These are phyloP conservation scores for Burhinus bistriatus DNA, from an alignment of 2,113 vertebrate genomes.

Conservation along the genomic window DNA sequence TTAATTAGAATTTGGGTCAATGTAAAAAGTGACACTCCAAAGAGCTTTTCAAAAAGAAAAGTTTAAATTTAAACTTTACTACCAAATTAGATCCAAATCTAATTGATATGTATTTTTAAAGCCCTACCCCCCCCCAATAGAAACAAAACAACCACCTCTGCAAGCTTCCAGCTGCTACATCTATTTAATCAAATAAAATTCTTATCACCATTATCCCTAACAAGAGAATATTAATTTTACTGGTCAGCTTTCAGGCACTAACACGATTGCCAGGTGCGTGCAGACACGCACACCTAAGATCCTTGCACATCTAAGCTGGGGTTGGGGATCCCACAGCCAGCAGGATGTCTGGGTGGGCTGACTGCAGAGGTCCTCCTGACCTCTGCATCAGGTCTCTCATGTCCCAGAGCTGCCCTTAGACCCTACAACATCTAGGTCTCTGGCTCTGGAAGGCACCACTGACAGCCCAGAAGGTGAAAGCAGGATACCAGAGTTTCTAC, in stretches of 20 bases:
- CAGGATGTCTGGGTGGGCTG: neutral
- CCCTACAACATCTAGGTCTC: neutral
- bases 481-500: neutral
- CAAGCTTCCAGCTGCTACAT: neutral
- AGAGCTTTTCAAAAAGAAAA: neutral
- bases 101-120: neutral
- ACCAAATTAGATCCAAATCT: neutral
- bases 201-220: neutral
- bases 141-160: neutral
- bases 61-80: neutral
- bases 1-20: neutral
- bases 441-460: neutral
- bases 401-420: neutral
- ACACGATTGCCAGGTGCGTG: too few relatives aligned
- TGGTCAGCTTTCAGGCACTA: neutral
- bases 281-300: neutral
- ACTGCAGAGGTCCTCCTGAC: neutral
- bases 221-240: neutral
- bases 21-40: neutral
- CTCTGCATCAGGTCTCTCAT: neutral
- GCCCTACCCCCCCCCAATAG: accelerated
- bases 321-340: neutral
- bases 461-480: neutral
- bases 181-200: neutral
- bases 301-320: neutral